Evolutionary conservation across 2,797 vertebrate species (phyloP).

Genomic region (Gobionotothen gibberifrons): DNA sequence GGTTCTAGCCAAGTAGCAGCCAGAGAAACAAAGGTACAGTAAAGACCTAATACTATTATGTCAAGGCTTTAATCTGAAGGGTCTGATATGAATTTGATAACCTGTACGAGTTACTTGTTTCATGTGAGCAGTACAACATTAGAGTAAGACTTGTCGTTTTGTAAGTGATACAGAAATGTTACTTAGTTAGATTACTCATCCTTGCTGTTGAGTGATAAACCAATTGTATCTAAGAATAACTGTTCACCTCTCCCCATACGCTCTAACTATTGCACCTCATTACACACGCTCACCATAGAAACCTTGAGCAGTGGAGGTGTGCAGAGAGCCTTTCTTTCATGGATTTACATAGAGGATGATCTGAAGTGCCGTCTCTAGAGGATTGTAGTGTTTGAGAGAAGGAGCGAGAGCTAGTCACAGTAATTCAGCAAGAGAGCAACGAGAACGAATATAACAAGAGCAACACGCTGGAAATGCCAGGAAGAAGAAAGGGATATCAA

Average conservation of each 20-base stretch:
- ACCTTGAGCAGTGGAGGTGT: constrained; percentile 6
- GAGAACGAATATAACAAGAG: constrained; percentile 26
- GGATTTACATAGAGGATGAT: constrained; percentile 46
- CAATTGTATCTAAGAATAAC: neutral
- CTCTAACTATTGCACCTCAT: neutral
- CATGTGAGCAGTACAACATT: no score
- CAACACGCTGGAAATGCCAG: constrained; percentile 20
- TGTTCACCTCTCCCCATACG: neutral
- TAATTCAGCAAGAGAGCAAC: constrained; percentile 12
- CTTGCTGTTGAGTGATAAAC: no score
- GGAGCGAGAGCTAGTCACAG: constrained; percentile 19
- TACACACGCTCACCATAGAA: constrained; percentile 6
- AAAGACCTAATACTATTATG: no score
- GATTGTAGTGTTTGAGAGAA: constrained; percentile 32
- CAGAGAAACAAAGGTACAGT: neutral
- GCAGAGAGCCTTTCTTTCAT: neutral
- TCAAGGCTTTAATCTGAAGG: neutral
- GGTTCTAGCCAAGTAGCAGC: neutral
- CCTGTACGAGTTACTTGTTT: no score
- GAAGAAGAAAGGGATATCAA: constrained; percentile 5
- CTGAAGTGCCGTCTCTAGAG: constrained; percentile 38
- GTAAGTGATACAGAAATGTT: no score
- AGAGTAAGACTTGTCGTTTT: no score
- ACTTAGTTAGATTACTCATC: no score
- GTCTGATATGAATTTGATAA: neutral